Conservation (phyloP, 2,888 invertebrate genomes). For the Latrodectus elegans region DNA sequence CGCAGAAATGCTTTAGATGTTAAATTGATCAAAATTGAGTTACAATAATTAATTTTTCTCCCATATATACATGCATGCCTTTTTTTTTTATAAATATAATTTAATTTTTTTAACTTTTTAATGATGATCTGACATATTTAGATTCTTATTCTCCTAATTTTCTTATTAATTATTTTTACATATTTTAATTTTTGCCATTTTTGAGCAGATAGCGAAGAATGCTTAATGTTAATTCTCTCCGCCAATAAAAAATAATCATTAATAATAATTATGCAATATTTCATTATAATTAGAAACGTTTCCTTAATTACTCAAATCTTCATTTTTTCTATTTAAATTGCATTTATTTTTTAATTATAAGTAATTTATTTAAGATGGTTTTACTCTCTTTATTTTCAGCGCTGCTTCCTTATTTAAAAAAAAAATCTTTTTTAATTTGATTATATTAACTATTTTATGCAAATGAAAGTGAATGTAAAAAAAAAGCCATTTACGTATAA, state of each 20-base stretch:
- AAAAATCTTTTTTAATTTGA: too few relatives aligned
- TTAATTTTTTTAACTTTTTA: neutral
- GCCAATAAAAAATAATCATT: slow-evolving; percentile 30
- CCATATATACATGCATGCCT: too few relatives aligned
- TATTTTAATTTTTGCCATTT: too few relatives aligned
- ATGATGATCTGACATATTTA: neutral
- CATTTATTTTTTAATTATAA: neutral
- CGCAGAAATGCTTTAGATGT: neutral
- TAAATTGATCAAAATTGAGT: slow-evolving; percentile 38
- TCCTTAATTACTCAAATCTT: slow-evolving; percentile 27
- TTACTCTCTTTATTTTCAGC: neutral
- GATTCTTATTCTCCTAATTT: neutral
- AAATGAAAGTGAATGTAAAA: too few relatives aligned
- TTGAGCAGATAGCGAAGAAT: neutral
- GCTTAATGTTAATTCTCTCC: neutral
- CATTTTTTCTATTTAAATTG: neutral
- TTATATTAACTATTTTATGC: too few relatives aligned
- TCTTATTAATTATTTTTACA: neutral
- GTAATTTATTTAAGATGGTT: neutral
- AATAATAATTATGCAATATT: slow-evolving; percentile 37
- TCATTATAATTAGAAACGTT: slow-evolving; percentile 35
- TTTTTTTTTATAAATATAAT: neutral
- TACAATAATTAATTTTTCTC: neutral
- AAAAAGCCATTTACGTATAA: too few relatives aligned
- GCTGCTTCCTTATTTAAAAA: too few relatives aligned